Evolutionary conservation across 2,797 vertebrate genomes (phyloP).

Genomic region (Acestrorhynchus altus): DNA sequence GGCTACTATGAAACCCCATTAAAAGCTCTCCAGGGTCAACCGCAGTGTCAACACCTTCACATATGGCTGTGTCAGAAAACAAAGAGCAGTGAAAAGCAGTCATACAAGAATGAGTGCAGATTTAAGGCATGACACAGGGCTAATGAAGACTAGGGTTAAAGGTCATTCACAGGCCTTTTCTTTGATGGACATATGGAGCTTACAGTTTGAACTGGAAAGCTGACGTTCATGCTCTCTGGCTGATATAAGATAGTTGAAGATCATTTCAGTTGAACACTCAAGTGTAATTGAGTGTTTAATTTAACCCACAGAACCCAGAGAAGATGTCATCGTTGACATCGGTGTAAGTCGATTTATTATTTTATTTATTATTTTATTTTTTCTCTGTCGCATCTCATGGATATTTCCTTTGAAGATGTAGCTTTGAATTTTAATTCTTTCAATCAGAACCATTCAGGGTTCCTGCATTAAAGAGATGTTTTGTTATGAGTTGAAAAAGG

Average conservation of each 20-base stretch:
- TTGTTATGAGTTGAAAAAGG: too few species aligned
- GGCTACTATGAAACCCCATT: slow-evolving; percentile 59
- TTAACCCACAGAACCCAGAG: too few species aligned
- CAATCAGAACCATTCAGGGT: too few species aligned
- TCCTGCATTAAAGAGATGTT: too few species aligned
- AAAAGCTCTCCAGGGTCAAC: slow-evolving; percentile 70
- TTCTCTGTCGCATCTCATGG: not conserved
- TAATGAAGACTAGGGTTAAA: slow-evolving; percentile 74
- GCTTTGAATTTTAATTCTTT: too few species aligned
- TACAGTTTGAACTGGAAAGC: slow-evolving; percentile 1
- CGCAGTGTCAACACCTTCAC: slow-evolving; percentile 72
- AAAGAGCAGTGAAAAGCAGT: slow-evolving; percentile 68
- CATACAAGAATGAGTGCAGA: slow-evolving; percentile 54
- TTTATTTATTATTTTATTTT: too few species aligned
- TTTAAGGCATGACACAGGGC: slow-evolving; percentile 39
- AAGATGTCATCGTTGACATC: too few species aligned
- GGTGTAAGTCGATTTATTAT: too few species aligned
- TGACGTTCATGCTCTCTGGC: not conserved
- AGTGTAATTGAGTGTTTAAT: too few species aligned
- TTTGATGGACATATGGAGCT: not conserved
- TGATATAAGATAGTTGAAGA: not conserved
- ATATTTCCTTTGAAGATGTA: too few species aligned
- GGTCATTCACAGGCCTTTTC: slow-evolving; percentile 71
- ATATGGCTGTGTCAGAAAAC: slow-evolving; percentile 68
- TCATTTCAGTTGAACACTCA: too few species aligned